Conservation (phyloP, 2,113 vertebrate genomes). For the Stomatorhinus ivindoensis region DNA sequence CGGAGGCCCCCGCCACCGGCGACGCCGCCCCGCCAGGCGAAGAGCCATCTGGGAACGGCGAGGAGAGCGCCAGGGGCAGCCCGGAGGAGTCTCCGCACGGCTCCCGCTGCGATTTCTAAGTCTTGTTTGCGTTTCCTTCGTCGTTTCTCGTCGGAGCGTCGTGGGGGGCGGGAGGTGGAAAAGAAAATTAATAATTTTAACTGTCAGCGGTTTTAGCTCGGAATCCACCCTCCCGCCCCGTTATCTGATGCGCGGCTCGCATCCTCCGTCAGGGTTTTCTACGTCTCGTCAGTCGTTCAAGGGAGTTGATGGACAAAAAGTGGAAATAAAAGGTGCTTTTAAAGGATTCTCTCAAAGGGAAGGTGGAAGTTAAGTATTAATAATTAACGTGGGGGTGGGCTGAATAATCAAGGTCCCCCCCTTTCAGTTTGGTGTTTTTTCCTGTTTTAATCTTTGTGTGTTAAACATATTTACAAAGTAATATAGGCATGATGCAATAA, state of each 20-base stretch:
- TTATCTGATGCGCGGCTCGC: slow-evolving; percentile 30
- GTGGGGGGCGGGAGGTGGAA: background rate
- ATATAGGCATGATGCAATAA: slow-evolving; percentile 77
- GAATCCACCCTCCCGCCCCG: background rate
- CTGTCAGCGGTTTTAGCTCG: background rate
- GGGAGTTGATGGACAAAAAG: slow-evolving; percentile 34
- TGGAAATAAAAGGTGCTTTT: slow-evolving; percentile 49
- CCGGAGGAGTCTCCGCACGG: slow-evolving; percentile 51
- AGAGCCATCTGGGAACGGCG: slow-evolving; percentile 48
- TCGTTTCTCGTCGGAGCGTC: slow-evolving; percentile 27
- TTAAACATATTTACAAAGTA: slow-evolving; percentile 71
- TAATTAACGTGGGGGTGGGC: slow-evolving; percentile 50
- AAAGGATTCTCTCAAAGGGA: slow-evolving; percentile 57
- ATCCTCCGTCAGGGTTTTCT: slow-evolving; percentile 49
- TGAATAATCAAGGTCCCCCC: slow-evolving; percentile 59
- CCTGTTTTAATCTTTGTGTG: slow-evolving; percentile 60
- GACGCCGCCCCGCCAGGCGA: slow-evolving; percentile 60
- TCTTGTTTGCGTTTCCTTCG: background rate
- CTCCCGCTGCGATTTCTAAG: slow-evolving; percentile 62
- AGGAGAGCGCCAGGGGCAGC: slow-evolving; percentile 58
- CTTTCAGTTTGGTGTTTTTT: slow-evolving; percentile 45
- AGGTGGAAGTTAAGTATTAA: slow-evolving; percentile 52
- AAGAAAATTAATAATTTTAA: background rate
- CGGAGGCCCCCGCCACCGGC: slow-evolving; percentile 68
- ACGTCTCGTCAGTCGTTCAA: slow-evolving; percentile 49